These are phyloP conservation scores for Poeciliopsis turrubarensis DNA, from an alignment of 2,113 vertebrate genomes.

Conservation along the genomic window DNA sequence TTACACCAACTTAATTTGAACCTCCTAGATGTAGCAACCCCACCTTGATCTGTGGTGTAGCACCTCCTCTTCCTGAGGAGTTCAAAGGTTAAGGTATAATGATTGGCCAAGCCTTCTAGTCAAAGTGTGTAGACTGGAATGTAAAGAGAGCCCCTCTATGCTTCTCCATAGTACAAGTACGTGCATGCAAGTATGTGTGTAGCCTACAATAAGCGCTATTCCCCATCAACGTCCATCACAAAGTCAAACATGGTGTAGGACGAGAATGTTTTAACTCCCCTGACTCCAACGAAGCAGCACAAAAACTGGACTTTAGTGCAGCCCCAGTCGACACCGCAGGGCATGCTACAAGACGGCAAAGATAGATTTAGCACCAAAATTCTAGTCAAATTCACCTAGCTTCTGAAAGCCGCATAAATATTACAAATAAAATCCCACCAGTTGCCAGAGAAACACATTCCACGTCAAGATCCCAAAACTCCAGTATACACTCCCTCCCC, in stretches of 20 bases:
- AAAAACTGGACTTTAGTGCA: constrained; percentile 48
- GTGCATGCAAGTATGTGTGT: constrained; percentile 4
- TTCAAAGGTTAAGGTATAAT: constrained; percentile 72
- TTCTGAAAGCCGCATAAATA: constrained; percentile 1
- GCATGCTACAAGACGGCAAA: neutral
- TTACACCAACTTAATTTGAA: neutral
- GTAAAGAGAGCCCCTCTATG: constrained; percentile 41
- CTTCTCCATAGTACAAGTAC: constrained; percentile 4
- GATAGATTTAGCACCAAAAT: constrained; percentile 3
- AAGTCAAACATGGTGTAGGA: constrained; percentile 48
- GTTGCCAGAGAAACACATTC: neutral
- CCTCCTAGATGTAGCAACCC: constrained; percentile 25
- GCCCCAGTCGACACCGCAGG: constrained; percentile 27
- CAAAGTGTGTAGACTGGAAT: constrained; percentile 66
- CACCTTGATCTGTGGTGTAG: constrained; percentile 39
- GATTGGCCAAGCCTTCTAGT: constrained; percentile 62
- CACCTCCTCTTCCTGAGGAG: constrained; percentile 66
- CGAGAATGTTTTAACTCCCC: constrained; percentile 28
- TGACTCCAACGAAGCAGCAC: constrained; percentile 13
- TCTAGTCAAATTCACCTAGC: constrained; percentile 11
- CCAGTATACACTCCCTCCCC: no score
- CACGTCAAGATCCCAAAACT: neutral
- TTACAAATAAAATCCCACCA: neutral
- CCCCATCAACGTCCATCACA: constrained; percentile 34
- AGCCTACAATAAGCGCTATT: constrained; percentile 34